These are phyloP conservation scores for Carassius gibelio DNA, from an alignment of 2,113 vertebrate species.

Conservation along the genomic window DNA sequence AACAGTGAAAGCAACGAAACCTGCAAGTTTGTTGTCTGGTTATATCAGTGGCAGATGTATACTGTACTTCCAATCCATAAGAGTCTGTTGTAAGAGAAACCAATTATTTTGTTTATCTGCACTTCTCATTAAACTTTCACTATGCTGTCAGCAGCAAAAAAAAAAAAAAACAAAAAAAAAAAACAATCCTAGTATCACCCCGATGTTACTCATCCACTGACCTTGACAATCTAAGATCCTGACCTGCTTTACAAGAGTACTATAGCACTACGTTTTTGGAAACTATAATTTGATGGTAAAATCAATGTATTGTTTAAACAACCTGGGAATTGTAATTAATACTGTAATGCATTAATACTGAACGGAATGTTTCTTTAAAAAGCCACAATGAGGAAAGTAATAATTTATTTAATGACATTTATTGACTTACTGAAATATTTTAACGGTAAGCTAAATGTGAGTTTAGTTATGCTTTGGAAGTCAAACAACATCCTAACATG, in stretches of 20 bases:
- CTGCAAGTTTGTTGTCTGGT: neutral
- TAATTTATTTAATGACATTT: too few relatives aligned
- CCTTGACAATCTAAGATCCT: neutral
- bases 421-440: too few relatives aligned
- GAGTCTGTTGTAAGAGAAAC: neutral
- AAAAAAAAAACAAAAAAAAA: neutral
- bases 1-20: neutral
- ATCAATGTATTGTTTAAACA: neutral
- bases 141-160: neutral
- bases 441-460: too few relatives aligned
- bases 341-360: too few relatives aligned
- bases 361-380: too few relatives aligned
- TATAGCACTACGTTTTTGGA: neutral
- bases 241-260: neutral
- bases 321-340: neutral
- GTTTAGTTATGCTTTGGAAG: too few relatives aligned
- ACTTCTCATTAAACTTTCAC: constrained; percentile 2
- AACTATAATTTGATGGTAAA: neutral
- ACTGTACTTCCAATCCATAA: neutral
- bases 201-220: neutral
- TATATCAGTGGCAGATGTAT: neutral
- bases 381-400: too few relatives aligned
- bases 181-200: neutral
- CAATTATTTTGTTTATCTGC: neutral
- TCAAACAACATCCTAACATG: too few relatives aligned